Percentiles rank a stretch among this genome's conserved stretches.
phyloP scores from a whole-genome alignment of 1,140 invertebrate species.

The Tribolium madens region DNA sequence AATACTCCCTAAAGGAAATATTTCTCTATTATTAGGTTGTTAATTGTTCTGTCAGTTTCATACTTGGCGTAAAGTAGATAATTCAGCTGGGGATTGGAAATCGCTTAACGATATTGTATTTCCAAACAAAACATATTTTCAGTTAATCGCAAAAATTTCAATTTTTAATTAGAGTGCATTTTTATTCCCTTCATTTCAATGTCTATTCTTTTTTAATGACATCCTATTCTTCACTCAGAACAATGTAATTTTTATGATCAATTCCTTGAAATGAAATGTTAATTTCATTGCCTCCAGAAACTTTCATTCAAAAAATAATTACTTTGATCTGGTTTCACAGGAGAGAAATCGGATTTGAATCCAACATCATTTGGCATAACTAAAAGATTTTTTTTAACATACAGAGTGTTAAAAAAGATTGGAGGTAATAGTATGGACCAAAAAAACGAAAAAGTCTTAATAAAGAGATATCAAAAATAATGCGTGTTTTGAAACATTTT shows the following conservation, averaged over 20 bases:
- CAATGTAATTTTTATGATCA: background rate
- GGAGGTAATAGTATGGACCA: too few relatives aligned
- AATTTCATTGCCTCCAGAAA: background rate
- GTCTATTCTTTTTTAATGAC: background rate
- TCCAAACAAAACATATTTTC: too few relatives aligned
- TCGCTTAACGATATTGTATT: constrained; percentile 10
- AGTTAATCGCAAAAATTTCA: too few relatives aligned
- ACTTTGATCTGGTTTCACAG: background rate
- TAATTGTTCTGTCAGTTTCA: constrained; percentile 34
- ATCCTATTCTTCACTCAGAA: background rate
- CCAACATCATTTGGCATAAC: background rate
- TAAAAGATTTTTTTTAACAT: background rate
- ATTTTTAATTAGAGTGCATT: too few relatives aligned
- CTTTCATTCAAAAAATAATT: background rate
- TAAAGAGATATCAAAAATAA: too few relatives aligned
- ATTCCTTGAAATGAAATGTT: background rate
- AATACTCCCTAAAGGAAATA: background rate
- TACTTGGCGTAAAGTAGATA: constrained; percentile 19
- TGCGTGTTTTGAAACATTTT: too few relatives aligned
- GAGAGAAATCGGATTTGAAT: background rate
- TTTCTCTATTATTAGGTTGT: constrained; percentile 18
- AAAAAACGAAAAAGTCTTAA: too few relatives aligned
- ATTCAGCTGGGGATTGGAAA: constrained; percentile 25
- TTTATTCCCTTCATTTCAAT: background rate
- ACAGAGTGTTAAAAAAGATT: too few relatives aligned